Percentiles rank a stretch among this genome's conserved stretches.
Conservation (phyloP, 1,140 invertebrate species). For the Cotesia typhae region DNA sequence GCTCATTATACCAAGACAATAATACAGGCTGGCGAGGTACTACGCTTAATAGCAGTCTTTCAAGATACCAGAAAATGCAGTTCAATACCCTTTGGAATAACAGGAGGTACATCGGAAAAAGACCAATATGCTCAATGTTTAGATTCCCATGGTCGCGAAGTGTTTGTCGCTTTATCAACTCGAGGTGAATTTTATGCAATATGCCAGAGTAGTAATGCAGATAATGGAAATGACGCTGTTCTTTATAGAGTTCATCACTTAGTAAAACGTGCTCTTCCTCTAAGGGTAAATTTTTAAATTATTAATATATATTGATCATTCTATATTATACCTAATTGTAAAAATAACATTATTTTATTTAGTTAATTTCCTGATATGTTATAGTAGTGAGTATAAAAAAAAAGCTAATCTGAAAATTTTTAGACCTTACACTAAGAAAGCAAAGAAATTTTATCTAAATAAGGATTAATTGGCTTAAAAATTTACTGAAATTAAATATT, state of each 20-base stretch:
- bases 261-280: conserved; percentile 54
- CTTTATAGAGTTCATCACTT: conserved; percentile 62
- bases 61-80: conserved; percentile 63
- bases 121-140: conserved; percentile 66
- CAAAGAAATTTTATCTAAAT: too few species aligned
- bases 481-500: too few species aligned
- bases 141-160: conserved; percentile 59
- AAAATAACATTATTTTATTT: too few species aligned
- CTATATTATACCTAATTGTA: too few species aligned
- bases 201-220: conserved; percentile 54
- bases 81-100: conserved; percentile 59
- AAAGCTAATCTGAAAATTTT: too few species aligned
- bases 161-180: conserved; percentile 58
- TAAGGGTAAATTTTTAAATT: conserved; percentile 49
- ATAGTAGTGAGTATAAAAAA: too few species aligned
- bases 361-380: too few species aligned
- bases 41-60: conserved; percentile 65
- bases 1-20: conserved; percentile 65
- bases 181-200: conserved; percentile 62
- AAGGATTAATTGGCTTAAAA: too few species aligned
- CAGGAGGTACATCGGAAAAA: conserved; percentile 55
- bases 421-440: too few species aligned
- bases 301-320: conserved; percentile 6
- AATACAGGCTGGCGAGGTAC: conserved; percentile 61
- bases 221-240: conserved; percentile 55